Percentiles rank a stretch among this genome's conserved stretches.
Evolutionary conservation across 2,888 invertebrate species (phyloP).

Genomic region (Drosophila hamatofila): DNA sequence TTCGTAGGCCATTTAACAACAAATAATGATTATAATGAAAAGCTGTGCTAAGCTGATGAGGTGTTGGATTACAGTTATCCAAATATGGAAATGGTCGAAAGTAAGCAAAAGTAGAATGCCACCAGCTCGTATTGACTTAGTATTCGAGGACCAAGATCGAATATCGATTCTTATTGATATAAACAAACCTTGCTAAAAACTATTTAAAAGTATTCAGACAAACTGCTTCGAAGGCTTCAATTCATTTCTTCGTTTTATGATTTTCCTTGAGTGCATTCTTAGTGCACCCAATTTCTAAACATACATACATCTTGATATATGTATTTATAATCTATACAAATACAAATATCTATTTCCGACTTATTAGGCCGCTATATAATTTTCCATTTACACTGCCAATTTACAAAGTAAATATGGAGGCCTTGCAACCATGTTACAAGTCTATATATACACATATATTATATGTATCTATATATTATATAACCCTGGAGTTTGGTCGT

Average conservation of each 20-base stretch:
- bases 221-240: not conserved
- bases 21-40: no score
- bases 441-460: not conserved
- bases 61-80: no score
- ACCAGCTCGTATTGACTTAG: no score
- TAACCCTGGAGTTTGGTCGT: constrained; percentile 45
- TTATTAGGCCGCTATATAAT: not conserved
- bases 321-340: no score
- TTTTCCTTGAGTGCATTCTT: not conserved
- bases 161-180: no score
- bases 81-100: no score
- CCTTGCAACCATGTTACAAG: not conserved
- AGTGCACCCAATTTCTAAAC: not conserved
- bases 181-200: no score
- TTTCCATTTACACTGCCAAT: constrained; percentile 25
- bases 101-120: no score
- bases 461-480: constrained; percentile 23
- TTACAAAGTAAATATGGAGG: constrained; percentile 38
- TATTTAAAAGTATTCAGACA: not conserved
- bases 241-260: not conserved
- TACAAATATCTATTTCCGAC: constrained; percentile 38
- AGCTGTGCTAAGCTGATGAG: no score
- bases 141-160: no score
- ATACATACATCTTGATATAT: no score
- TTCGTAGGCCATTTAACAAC: no score